Evolutionary conservation across 2,888 invertebrate species (phyloP).

Genomic region (Deilephila elpenor): DNA sequence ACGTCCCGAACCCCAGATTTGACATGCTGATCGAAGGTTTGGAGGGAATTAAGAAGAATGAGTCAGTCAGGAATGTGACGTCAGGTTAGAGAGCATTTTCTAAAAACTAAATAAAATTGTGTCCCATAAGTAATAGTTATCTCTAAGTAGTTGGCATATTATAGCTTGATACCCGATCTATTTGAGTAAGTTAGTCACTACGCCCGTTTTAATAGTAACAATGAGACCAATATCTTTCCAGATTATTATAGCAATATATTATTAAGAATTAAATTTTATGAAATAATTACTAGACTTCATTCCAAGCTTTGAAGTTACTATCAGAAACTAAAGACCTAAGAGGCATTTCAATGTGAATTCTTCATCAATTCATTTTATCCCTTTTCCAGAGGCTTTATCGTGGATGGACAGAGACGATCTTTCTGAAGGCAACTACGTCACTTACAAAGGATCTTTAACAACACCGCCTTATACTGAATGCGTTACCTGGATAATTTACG

Average conservation of each 20-base stretch:
- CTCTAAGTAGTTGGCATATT: too few species aligned
- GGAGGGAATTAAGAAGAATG: slow-evolving; percentile 70
- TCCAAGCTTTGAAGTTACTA: background rate
- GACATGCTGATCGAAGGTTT: slow-evolving; percentile 84
- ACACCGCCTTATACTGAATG: slow-evolving; percentile 90
- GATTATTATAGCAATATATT: background rate
- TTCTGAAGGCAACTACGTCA: slow-evolving; percentile 88
- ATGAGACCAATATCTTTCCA: background rate
- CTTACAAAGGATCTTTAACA: slow-evolving; percentile 89
- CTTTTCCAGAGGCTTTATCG: slow-evolving; percentile 85
- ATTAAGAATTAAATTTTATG: too few species aligned
- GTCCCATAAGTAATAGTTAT: too few species aligned
- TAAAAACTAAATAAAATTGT: too few species aligned
- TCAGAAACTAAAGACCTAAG: background rate
- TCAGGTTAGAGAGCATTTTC: slow-evolving; percentile 58
- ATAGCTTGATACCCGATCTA: too few species aligned
- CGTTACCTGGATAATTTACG: slow-evolving; percentile 90
- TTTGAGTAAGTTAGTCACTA: too few species aligned
- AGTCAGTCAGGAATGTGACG: slow-evolving; percentile 65
- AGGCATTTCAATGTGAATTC: background rate
- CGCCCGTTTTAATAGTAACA: too few species aligned
- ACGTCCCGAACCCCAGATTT: slow-evolving; percentile 85
- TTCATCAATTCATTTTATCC: slow-evolving; percentile 21
- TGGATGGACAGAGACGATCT: slow-evolving; percentile 89
- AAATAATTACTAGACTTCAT: too few species aligned